Conservation (phyloP, 2,113 vertebrate species). For the Chinchilla lanigera region DNA sequence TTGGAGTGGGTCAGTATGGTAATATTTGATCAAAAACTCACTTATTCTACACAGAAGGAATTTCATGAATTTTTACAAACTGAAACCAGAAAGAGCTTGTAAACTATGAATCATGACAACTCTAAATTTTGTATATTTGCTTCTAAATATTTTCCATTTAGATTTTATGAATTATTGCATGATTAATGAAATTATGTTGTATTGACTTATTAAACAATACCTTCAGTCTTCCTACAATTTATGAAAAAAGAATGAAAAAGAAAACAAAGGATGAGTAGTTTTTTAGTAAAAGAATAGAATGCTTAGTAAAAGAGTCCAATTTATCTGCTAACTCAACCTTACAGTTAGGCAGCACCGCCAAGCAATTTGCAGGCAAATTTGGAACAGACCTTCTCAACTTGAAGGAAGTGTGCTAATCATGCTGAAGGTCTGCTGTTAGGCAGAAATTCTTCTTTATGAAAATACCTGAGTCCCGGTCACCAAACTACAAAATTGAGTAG, state of each 20-base stretch:
- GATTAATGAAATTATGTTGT: constrained; percentile 1
- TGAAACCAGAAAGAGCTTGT: neutral
- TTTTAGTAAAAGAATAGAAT: neutral
- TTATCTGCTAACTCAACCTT: neutral
- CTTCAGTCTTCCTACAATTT: neutral
- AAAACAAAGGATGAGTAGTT: neutral
- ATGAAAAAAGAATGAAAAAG: neutral
- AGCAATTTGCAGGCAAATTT: neutral
- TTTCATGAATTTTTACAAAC: neutral
- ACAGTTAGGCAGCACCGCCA: neutral
- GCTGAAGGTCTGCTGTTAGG: neutral
- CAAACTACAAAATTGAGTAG: neutral
- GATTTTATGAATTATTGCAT: neutral
- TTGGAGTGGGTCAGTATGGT: neutral
- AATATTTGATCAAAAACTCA: neutral
- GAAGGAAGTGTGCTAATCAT: fast-evolving
- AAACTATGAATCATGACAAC: neutral
- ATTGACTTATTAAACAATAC: neutral
- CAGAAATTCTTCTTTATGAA: neutral
- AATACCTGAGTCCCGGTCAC: neutral
- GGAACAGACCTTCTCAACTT: neutral
- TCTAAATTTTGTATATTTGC: neutral
- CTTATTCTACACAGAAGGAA: neutral
- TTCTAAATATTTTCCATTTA: neutral
- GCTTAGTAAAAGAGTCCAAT: neutral